Percentiles rank a stretch among this genome's conserved stretches.
These are phyloP conservation scores for Sinocyclocheilus anshuiensis DNA, from an alignment of 2,113 vertebrate species.

Conservation along the genomic window DNA sequence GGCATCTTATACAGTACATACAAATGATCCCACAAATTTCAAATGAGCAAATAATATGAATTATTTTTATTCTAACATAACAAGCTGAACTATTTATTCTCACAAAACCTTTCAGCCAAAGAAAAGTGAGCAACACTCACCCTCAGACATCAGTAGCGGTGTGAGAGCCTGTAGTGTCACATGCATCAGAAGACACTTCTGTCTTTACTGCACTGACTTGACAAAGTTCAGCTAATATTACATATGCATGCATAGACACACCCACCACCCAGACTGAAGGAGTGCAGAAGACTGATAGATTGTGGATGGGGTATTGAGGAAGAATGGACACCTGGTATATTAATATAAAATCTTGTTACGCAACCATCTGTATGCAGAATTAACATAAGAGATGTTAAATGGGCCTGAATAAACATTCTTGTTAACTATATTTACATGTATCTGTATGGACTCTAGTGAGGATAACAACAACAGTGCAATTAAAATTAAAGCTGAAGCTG, in stretches of 20 bases:
- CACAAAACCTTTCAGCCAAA: background rate
- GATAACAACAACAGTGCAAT: background rate
- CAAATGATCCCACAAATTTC: background rate
- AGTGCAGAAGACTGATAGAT: slow-evolving; percentile 38
- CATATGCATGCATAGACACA: slow-evolving; percentile 21
- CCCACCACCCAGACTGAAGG: slow-evolving; percentile 15
- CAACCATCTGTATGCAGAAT: background rate
- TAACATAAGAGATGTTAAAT: background rate
- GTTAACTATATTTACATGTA: background rate
- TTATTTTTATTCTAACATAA: background rate
- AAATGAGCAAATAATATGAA: background rate
- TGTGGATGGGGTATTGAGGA: background rate
- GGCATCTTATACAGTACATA: no score
- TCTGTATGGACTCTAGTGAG: background rate
- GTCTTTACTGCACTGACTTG: slow-evolving; percentile 41
- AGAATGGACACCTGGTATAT: background rate
- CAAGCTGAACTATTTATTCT: background rate
- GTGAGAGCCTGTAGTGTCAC: slow-evolving; percentile 5
- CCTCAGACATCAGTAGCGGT: background rate
- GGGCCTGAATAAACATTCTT: background rate
- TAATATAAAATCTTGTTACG: background rate
- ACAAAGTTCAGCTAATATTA: slow-evolving; percentile 48
- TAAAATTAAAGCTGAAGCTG: slow-evolving; percentile 20
- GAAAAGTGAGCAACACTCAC: slow-evolving; percentile 21
- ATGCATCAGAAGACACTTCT: background rate